Evolutionary conservation across 2,113 vertebrate species (phyloP).

Genomic region (Phyllopteryx taeniolatus): DNA sequence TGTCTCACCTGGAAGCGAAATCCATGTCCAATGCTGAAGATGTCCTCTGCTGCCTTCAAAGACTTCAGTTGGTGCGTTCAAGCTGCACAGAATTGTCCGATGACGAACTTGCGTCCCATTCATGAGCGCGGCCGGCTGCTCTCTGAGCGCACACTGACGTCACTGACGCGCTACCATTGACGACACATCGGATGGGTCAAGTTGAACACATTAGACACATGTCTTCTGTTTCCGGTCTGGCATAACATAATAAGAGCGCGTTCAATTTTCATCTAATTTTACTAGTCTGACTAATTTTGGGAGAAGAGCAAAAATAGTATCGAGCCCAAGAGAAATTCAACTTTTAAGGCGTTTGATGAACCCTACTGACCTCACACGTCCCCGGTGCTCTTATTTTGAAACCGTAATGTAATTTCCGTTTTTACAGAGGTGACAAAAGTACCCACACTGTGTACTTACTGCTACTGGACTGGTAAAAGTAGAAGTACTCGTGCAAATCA

Average conservation of each 20-base stretch:
- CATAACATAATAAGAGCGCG: conserved; percentile 30
- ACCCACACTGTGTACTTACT: too few relatives aligned
- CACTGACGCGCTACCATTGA: conserved; percentile 3
- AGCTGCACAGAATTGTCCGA: neutral
- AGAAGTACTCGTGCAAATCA: neutral
- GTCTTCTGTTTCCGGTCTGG: fast-evolving
- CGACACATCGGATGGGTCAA: neutral
- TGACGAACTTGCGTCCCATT: conserved; percentile 26
- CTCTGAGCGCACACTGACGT: neutral
- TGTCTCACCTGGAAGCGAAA: neutral
- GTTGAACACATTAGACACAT: fast-evolving
- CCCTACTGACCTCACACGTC: neutral
- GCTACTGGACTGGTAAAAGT: neutral
- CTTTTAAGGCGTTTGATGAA: too few relatives aligned
- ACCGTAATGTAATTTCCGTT: neutral
- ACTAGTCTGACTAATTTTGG: too few relatives aligned
- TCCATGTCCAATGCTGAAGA: neutral
- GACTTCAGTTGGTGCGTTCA: neutral
- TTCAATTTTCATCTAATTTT: too few relatives aligned
- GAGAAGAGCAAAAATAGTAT: too few relatives aligned
- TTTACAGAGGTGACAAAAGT: neutral
- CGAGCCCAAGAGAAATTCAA: too few relatives aligned
- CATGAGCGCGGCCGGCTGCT: conserved; percentile 18
- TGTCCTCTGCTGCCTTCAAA: neutral
- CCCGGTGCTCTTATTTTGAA: conserved; percentile 23